Conservation (phyloP, 2,888 invertebrate genomes). For the Scelioninae gen. 1 region DNA sequence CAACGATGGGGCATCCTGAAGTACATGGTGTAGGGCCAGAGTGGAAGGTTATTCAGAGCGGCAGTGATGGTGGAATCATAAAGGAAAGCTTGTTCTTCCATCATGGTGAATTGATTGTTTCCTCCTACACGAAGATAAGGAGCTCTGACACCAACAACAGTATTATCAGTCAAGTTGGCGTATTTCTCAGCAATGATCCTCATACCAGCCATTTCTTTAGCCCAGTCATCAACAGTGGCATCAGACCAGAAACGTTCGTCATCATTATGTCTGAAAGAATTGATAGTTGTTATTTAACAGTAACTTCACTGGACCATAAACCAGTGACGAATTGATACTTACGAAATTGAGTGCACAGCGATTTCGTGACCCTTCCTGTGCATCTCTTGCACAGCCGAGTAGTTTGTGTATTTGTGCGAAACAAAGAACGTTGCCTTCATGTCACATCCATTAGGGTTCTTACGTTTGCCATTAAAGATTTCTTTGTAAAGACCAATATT, state of each 20-base stretch:
- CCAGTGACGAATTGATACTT: slow-evolving; percentile 85
- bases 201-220: slow-evolving; percentile 97
- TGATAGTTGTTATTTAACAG: neutral
- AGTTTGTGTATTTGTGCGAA: slow-evolving; percentile 96
- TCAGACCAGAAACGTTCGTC: slow-evolving; percentile 97
- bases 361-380: slow-evolving; percentile 96
- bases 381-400: slow-evolving; percentile 96
- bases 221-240: slow-evolving; percentile 96
- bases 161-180: slow-evolving; percentile 95
- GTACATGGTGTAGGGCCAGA: slow-evolving; percentile 99
- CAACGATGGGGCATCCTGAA: slow-evolving; percentile 98
- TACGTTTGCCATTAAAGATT: slow-evolving; percentile 94
- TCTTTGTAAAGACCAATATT: slow-evolving; percentile 97
- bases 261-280: slow-evolving; percentile 90
- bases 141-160: slow-evolving; percentile 95
- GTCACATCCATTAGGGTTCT: slow-evolving; percentile 96
- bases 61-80: slow-evolving; percentile 98
- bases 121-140: slow-evolving; percentile 96
- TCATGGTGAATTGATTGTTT: slow-evolving; percentile 98
- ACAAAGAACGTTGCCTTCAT: slow-evolving; percentile 96
- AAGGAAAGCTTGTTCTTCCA: slow-evolving; percentile 97
- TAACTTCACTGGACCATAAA: neutral
- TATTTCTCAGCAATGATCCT: slow-evolving; percentile 95
- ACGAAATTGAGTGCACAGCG: slow-evolving; percentile 97
- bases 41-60: slow-evolving; percentile 94